Base-by-base conservation (phyloP, 53 echinoderm and acorn worm species). In the Glandiceps talaboti region DNA sequence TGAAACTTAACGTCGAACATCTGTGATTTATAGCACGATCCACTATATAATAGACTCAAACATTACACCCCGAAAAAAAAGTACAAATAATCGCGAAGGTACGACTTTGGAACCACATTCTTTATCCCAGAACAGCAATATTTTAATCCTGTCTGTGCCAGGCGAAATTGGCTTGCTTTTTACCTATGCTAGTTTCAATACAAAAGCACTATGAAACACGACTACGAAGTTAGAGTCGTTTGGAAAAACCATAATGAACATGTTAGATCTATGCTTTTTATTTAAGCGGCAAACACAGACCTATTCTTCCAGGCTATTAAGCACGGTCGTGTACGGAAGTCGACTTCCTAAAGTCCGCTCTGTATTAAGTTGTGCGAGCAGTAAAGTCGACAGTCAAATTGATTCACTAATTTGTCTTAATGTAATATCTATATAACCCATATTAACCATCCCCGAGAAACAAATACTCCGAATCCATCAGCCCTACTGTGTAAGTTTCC, bases 391-490 rank as follows among this genome's bases (percentile, higher is more conserved):
- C 64, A 20, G 6, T 45, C 64, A 12, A 20, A 45, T 20, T 45
- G 64, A 20, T 6, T 20, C 64, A 45, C 64, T 45, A 45, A 45
- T 45, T 45, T 45, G 64, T 45, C 64, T 45, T 45, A 45, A 45
- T 45, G 64, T 45, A 45, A 45, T 45, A 45, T 45, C 64, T 45
- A 45, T 45, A 45, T 45, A 45, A 20, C 6, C 6, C 20, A 45
- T 45, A 45, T 45, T 45, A 45, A 20, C 64, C 64, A 45, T 12
- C 64, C 20, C 20, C 64, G n/a, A 89, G 90, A 89, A 89, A 86
- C 90, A 89, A 89, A 89, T 86, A 89, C 86, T 86, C 79, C 83
- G 76, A 80, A 80, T 86, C 90, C 86, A 86, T 89, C 82, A 86
- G 83, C 83, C 33, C 85, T 85, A 81, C 88, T 27, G 79, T 72